These are phyloP conservation scores for Noctua pronuba DNA, from an alignment of 2,888 invertebrate genomes.

Conservation along the genomic window DNA sequence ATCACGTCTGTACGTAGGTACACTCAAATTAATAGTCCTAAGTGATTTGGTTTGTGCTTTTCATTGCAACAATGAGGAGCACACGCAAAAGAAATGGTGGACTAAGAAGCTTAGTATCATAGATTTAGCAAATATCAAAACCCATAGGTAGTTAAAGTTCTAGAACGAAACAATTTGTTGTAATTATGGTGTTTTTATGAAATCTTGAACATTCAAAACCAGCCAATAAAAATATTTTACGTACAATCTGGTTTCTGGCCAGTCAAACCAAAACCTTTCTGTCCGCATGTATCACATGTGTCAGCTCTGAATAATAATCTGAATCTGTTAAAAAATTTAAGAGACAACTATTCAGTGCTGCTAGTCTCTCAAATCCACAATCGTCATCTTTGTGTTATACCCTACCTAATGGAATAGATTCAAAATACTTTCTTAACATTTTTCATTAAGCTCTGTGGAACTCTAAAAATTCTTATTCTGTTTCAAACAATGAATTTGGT, in stretches of 20 bases:
- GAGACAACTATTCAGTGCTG: background rate
- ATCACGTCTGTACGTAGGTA: background rate
- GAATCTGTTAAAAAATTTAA: background rate
- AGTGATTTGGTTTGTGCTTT: background rate
- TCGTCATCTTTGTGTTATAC: background rate
- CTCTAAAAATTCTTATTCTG: background rate
- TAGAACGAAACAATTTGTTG: too few species aligned
- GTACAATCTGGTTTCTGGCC: background rate
- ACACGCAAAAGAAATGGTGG: too few species aligned
- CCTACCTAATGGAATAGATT: background rate
- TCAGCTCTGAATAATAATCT: background rate
- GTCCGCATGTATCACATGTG: background rate
- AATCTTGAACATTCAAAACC: background rate
- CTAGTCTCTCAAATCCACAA: background rate
- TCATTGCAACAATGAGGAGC: background rate
- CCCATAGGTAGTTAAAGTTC: too few species aligned
- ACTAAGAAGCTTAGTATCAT: too few species aligned
- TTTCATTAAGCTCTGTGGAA: conserved; percentile 2
- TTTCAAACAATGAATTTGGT: conserved; percentile 34
- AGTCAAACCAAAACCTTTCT: background rate
- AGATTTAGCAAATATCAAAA: too few species aligned
- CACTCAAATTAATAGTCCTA: background rate
- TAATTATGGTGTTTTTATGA: too few species aligned
- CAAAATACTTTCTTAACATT: background rate
- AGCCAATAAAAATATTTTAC: background rate